Evolutionary conservation across 2,797 vertebrate genomes (phyloP).

Genomic region (Microcaecilia unicolor): DNA sequence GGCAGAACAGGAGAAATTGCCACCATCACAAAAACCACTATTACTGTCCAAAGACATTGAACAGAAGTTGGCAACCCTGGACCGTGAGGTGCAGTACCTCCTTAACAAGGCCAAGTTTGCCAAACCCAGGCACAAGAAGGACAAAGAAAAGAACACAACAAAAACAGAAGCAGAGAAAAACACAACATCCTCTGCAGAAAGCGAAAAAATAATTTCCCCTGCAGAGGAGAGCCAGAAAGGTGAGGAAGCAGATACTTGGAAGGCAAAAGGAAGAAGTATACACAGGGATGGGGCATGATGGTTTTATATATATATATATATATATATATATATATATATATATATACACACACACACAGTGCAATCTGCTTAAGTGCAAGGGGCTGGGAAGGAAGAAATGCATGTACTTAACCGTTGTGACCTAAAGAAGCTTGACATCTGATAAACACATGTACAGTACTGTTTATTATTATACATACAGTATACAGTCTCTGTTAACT

Average conservation of each 20-base stretch:
- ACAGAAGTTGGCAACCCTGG: conserved; percentile 75
- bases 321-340: no score
- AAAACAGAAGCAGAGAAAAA: conserved; percentile 54
- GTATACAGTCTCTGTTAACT: no score
- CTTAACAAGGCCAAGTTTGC: conserved; percentile 95
- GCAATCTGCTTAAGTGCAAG: no score
- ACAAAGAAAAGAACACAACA: conserved; percentile 66
- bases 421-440: no score
- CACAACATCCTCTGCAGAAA: conserved; percentile 45
- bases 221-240: conserved; percentile 45
- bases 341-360: no score
- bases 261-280: no score
- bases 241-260: conserved; percentile 2
- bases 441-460: no score
- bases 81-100: conserved; percentile 90
- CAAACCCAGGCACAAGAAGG: conserved; percentile 74
- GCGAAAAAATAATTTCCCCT: conserved; percentile 66
- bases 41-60: conserved; percentile 92
- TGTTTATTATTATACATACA: no score
- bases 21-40: conserved; percentile 70
- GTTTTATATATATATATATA: no score
- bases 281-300: no score
- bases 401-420: no score
- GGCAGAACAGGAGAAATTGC: conserved; percentile 75
- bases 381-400: no score